Percentiles rank a stretch among this genome's conserved stretches.
Evolutionary conservation across 1,140 invertebrate genomes (phyloP).

Genomic region (Apis cerana): DNA sequence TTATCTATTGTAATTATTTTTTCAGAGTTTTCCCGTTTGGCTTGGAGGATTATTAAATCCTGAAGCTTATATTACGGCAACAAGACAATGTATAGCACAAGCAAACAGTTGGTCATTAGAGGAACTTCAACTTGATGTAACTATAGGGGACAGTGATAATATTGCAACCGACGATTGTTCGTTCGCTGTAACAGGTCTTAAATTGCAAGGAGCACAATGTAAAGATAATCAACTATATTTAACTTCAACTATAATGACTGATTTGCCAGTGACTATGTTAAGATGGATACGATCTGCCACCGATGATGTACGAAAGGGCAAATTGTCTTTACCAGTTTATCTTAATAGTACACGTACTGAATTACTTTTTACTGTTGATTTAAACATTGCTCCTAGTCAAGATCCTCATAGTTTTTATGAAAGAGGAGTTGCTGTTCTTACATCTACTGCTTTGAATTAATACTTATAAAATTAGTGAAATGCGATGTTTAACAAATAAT

Average conservation of each 20-base stretch:
- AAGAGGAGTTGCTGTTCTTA: conserved; percentile 96
- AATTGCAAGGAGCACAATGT: conserved; percentile 96
- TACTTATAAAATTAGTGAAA: conserved; percentile 20
- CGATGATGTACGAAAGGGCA: conserved; percentile 82
- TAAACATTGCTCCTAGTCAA: conserved; percentile 92
- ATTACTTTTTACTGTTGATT: conserved; percentile 96
- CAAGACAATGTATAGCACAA: conserved; percentile 97
- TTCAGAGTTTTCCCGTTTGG: conserved; percentile 95
- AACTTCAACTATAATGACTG: conserved; percentile 97
- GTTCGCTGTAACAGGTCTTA: conserved; percentile 93
- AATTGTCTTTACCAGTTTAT: conserved; percentile 97
- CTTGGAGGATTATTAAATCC: conserved; percentile 98
- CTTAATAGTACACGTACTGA: conserved; percentile 97
- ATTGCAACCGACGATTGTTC: conserved; percentile 87
- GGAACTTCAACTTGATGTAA: conserved; percentile 95
- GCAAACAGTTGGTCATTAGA: conserved; percentile 96
- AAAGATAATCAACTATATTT: conserved; percentile 94
- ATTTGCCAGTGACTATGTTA: conserved; percentile 93
- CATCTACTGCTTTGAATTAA: conserved; percentile 94
- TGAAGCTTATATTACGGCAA: conserved; percentile 99
- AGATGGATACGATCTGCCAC: conserved; percentile 90
- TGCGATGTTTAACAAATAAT: conserved; percentile 25
- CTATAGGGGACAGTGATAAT: conserved; percentile 82
- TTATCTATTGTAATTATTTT: background rate
- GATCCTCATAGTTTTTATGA: conserved; percentile 97